These are phyloP conservation scores for Berghia stephanieae DNA, from an alignment of 1,140 invertebrate species.

Conservation along the genomic window DNA sequence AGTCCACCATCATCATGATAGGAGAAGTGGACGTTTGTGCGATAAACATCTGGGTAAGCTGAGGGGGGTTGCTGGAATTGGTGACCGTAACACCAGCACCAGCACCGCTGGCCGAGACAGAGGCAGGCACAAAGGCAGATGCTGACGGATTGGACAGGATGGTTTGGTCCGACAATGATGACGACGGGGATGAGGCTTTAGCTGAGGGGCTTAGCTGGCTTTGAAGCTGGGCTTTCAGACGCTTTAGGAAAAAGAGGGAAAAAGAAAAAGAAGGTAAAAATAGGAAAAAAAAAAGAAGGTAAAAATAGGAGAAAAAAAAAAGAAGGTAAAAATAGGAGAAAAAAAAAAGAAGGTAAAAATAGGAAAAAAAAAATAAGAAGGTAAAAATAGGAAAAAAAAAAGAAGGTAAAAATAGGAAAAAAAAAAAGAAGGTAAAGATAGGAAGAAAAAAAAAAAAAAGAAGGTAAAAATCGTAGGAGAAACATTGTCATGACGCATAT, in stretches of 20 bases:
- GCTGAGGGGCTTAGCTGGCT: constrained; percentile 26
- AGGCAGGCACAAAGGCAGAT: not conserved
- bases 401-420: not conserved
- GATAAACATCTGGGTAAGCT: not conserved
- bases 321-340: not conserved
- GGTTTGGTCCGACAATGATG: too few relatives aligned
- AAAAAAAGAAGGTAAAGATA: not conserved
- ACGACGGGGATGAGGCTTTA: too few relatives aligned
- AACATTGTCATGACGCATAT: too few relatives aligned
- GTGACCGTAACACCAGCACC: not conserved
- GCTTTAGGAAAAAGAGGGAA: not conserved
- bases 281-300: not conserved
- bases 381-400: not conserved
- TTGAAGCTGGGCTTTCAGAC: constrained; percentile 28
- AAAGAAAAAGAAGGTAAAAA: not conserved
- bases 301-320: not conserved
- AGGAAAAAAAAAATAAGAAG: not conserved
- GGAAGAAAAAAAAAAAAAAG: too few relatives aligned
- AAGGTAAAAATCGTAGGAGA: too few relatives aligned
- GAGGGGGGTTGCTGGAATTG: not conserved
- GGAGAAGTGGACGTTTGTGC: constrained; percentile 12
- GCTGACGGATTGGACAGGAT: not conserved
- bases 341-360: not conserved
- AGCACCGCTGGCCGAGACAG: not conserved
- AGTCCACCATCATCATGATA: constrained; percentile 34